Percentiles rank a stretch among this genome's conserved stretches.
phyloP scores from a whole-genome alignment of 2,888 invertebrate species.

The Papilio gigon region DNA sequence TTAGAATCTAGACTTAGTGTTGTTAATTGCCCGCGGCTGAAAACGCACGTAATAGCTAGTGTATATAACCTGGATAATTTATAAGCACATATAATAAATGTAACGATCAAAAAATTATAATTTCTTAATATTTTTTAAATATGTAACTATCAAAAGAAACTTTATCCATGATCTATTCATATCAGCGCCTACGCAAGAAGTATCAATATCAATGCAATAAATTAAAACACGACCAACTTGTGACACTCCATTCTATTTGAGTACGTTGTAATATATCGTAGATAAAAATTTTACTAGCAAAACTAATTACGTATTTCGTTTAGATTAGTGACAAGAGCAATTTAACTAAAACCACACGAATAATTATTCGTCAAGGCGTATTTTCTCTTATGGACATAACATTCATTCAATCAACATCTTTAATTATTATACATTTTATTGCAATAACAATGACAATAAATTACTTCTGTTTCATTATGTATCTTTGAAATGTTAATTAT shows the following conservation, averaged over 20 bases:
- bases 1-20: too few species aligned
- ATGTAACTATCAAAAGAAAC: neutral
- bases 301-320: neutral
- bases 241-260: neutral
- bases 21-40: too few species aligned
- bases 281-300: neutral
- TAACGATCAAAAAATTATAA: too few species aligned
- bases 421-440: neutral
- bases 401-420: neutral
- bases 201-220: slow-evolving; percentile 11
- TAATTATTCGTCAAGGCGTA: neutral
- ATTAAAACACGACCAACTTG: neutral
- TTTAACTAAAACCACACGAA: too few species aligned
- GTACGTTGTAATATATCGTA: neutral
- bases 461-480: neutral
- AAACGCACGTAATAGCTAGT: too few species aligned
- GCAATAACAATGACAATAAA: neutral
- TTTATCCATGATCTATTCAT: neutral
- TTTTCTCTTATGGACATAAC: too few species aligned
- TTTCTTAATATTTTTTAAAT: neutral
- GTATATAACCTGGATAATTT: too few species aligned
- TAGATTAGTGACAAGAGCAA: too few species aligned
- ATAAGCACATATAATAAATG: too few species aligned
- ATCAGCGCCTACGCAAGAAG: slow-evolving; percentile 13
- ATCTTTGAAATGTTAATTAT: neutral